Conservation (phyloP, 2,113 vertebrate genomes). For the Verasper variegatus region DNA sequence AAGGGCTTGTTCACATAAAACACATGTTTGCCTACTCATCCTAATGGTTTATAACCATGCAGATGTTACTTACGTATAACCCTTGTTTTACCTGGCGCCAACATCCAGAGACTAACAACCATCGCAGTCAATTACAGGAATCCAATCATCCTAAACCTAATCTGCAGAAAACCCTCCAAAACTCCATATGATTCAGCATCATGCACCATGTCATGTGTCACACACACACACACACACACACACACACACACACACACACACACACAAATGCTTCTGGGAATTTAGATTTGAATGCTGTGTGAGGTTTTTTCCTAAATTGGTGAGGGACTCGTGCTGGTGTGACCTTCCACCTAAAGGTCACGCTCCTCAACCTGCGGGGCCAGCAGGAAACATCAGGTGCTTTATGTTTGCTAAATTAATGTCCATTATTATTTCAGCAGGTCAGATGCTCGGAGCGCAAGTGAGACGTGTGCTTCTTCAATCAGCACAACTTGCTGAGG, state of each 20-base stretch:
- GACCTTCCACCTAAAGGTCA: background rate
- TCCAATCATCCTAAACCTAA: no score
- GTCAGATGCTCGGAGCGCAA: background rate
- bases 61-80: no score
- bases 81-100: no score
- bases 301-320: background rate
- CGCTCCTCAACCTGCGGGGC: background rate
- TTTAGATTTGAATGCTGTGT: background rate
- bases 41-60: background rate
- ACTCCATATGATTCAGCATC: background rate
- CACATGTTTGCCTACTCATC: background rate
- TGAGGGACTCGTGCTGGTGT: background rate
- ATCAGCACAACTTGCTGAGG: conserved; percentile 7
- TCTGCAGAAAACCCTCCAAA: no score
- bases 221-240: no score
- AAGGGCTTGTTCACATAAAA: background rate
- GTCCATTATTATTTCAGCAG: background rate
- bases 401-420: background rate
- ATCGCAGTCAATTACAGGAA: no score
- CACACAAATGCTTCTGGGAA: background rate
- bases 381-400: background rate
- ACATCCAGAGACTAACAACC: no score
- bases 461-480: background rate
- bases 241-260: no score
- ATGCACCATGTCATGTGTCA: background rate